Base-by-base conservation (phyloP, 2,888 invertebrate genomes). In the Ommatoiulus sabulosus region DNA sequence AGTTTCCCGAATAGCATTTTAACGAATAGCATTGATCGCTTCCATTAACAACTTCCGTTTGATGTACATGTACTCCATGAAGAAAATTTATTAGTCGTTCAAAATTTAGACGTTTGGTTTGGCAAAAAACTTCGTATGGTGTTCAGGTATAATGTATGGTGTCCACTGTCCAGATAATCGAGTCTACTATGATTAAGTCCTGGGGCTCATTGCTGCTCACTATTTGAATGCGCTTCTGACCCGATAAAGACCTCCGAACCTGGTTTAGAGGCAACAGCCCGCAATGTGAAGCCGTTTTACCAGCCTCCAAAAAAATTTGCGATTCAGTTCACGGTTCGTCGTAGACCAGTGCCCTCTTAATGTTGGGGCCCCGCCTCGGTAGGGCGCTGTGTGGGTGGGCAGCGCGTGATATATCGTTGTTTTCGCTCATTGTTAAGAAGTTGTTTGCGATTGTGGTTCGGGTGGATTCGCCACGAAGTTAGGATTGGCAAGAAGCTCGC, bases 311-410 rank as follows among this genome's bases (percentile, higher is more conserved):
- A 72, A 3, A 72, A 72, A 72, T 24, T 72, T 72, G 20, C n/a
- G 24, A 72, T 72, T 72, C 72, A 72, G 24, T 72, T 72, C 72
- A 72, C 72, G 24, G 72, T n/a, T 72, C n/a, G 7, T 20, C 1
- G 72, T 72, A 72, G 72, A 72, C 72, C 20, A 63, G 63, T 20
- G 7, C 63, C 72, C 72, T 72, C 72, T 72, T 72, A 72, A 72
- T 72, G 72, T 72, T 72, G 20, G 72, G 72, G 72, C 20, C 24
- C 24, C 7, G 72, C 72, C 72, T 72, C 72, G 10, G 72, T 72
- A 72, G 8, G 24, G 72, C 72, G 10, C 72, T 72, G 72, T 20
- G 72, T 72, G 72, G 72, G 72, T 72, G 72, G 72, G 72, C 72
- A 72, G 24, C 8, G 4, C 72, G 72, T 72, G 72, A 72, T 24